These are phyloP conservation scores for Coptodon rendalli DNA, from an alignment of 2,113 vertebrate genomes.

Conservation along the genomic window DNA sequence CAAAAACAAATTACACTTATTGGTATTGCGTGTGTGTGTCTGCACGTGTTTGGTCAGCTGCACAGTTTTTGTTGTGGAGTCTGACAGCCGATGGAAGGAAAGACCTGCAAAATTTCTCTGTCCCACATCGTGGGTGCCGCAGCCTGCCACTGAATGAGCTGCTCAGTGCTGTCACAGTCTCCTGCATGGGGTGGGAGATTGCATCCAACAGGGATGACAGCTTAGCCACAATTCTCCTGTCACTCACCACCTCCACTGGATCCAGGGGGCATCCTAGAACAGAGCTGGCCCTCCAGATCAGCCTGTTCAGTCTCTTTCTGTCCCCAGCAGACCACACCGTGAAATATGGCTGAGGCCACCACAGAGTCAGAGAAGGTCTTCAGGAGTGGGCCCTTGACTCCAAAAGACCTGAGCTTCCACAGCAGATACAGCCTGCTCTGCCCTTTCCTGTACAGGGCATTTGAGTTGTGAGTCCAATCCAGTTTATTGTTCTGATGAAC, in stretches of 20 bases:
- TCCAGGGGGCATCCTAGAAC: background rate
- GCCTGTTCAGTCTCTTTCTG: background rate
- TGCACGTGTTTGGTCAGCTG: background rate
- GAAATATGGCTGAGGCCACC: background rate
- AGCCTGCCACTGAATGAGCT: background rate
- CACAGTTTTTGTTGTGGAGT: background rate
- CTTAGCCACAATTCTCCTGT: background rate
- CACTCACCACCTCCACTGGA: background rate
- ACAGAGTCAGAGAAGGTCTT: background rate
- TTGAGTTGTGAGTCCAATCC: background rate
- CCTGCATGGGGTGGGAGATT: background rate
- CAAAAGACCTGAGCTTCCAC: background rate
- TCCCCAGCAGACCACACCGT: background rate
- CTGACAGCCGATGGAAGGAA: background rate
- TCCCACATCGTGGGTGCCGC: background rate
- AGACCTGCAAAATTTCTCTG: background rate
- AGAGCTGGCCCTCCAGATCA: background rate
- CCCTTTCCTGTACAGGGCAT: background rate
- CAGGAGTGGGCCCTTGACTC: background rate
- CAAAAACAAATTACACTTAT: accelerated
- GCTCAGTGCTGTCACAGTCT: background rate
- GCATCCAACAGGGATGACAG: background rate
- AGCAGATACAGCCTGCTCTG: background rate
- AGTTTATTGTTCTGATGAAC: background rate
- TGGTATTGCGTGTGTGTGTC: background rate